A percentile compares a stretch with the other conserved stretches of the same genome.
phyloP scores from a whole-genome alignment of 2,888 invertebrate genomes.

The Hydrotaea cyrtoneurina region DNA sequence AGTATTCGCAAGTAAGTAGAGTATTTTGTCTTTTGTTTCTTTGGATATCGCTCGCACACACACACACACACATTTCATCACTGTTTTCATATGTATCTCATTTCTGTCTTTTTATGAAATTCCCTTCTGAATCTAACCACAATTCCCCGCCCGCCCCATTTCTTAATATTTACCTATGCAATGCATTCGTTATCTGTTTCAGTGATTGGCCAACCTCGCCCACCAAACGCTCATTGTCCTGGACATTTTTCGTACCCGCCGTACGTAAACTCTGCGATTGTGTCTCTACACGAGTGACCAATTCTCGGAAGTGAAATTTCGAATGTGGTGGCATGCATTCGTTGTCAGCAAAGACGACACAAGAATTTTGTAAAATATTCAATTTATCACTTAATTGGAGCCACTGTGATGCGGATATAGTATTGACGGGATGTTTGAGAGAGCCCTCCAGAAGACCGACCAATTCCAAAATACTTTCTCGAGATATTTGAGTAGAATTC shows the following conservation, averaged over 20 bases:
- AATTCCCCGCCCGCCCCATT: conserved; percentile 76
- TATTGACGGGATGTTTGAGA: conserved; percentile 82
- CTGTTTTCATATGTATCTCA: conserved; percentile 32
- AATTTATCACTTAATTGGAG: conserved; percentile 90
- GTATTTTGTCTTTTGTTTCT: not conserved
- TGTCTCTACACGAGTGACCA: conserved; percentile 86
- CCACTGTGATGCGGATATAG: conserved; percentile 85
- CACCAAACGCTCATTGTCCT: conserved; percentile 86
- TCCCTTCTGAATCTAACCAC: conserved; percentile 78
- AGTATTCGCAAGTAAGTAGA: conserved; percentile 3
- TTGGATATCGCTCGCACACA: not conserved
- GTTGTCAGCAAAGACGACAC: conserved; percentile 91
- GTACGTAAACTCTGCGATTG: conserved; percentile 86
- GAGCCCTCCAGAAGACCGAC: conserved; percentile 85
- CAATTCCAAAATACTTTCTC: conserved; percentile 85
- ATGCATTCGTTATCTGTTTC: conserved; percentile 81
- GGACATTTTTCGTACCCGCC: conserved; percentile 86
- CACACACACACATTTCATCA: not conserved
- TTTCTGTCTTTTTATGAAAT: conserved; percentile 75
- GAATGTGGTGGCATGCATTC: conserved; percentile 90
- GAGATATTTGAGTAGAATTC: conserved; percentile 81
- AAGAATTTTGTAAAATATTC: conserved; percentile 90
- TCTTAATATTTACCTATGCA: conserved; percentile 81
- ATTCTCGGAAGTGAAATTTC: conserved; percentile 92
- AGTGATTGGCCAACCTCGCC: conserved; percentile 84